Conservation (phyloP, 2,888 invertebrate genomes). For the Leucania comma region DNA sequence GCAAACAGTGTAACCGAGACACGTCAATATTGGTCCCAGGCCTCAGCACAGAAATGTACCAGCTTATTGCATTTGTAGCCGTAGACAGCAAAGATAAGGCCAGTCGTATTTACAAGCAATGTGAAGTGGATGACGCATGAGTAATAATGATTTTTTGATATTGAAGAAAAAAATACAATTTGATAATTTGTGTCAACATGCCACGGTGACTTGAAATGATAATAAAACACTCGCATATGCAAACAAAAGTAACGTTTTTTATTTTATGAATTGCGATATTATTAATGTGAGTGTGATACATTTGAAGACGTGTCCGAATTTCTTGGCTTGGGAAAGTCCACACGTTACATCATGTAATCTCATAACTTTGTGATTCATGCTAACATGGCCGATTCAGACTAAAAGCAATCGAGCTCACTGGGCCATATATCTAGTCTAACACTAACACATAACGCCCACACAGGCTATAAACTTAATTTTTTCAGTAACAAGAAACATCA, state of each 20-base stretch:
- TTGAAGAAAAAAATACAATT: constrained; percentile 11
- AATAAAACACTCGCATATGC: constrained; percentile 5
- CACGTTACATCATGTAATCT: constrained; percentile 73
- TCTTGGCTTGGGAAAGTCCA: constrained; percentile 72
- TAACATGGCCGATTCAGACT: constrained; percentile 66
- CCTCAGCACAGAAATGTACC: constrained; percentile 38
- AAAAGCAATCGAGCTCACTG: constrained; percentile 65
- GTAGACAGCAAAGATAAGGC: constrained; percentile 70
- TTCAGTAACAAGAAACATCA: constrained; percentile 36
- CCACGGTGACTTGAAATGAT: constrained; percentile 9
- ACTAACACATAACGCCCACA: constrained; percentile 52
- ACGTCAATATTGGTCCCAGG: constrained; percentile 78
- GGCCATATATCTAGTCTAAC: constrained; percentile 60
- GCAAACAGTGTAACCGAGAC: constrained; percentile 83
- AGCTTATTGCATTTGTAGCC: constrained; percentile 71
- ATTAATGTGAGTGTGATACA: constrained; percentile 55
- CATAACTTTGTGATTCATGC: constrained; percentile 77
- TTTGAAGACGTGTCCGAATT: constrained; percentile 71
- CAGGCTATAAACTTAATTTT: constrained; percentile 47
- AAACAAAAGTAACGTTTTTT: constrained; percentile 27
- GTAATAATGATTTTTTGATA: constrained; percentile 51
- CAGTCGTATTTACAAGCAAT: constrained; percentile 54
- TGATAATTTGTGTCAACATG: constrained; percentile 15
- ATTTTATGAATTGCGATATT: constrained; percentile 39
- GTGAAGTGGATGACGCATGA: constrained; percentile 53